These are phyloP conservation scores for Andrena bucephala DNA, from an alignment of 2,888 invertebrate genomes.

Conservation along the genomic window DNA sequence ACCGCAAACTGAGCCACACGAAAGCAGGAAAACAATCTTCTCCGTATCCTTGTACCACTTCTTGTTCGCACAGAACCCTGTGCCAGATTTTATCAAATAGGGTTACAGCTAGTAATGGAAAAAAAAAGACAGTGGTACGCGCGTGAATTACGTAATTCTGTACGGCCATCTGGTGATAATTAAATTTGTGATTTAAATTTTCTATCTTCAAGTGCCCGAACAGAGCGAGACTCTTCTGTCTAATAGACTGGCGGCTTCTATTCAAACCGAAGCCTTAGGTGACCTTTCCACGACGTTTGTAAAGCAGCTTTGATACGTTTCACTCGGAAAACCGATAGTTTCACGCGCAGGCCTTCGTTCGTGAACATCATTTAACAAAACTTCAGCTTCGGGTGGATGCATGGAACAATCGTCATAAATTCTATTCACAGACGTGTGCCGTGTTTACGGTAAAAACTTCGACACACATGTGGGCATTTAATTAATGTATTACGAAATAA, in stretches of 20 bases:
- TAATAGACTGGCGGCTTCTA: conserved; percentile 9
- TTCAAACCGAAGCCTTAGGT: conserved; percentile 66
- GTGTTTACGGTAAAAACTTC: background rate
- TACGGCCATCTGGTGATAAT: background rate
- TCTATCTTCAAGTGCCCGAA: background rate
- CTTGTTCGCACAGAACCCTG: conserved; percentile 36
- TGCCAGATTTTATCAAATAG: conserved; percentile 47
- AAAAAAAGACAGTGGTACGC: background rate
- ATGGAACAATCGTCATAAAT: conserved; percentile 22
- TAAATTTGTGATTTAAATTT: background rate
- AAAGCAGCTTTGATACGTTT: conserved; percentile 61
- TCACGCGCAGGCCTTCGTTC: conserved; percentile 44
- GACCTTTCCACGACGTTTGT: conserved; percentile 62
- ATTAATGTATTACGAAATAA: background rate
- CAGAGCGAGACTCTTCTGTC: background rate
- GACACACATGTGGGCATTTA: background rate
- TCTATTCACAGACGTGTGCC: conserved; percentile 1
- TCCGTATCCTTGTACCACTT: conserved; percentile 54
- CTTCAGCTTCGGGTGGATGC: conserved; percentile 33
- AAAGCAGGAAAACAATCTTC: conserved; percentile 20
- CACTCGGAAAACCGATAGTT: conserved; percentile 63
- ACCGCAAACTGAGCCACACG: background rate
- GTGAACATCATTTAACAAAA: conserved; percentile 49
- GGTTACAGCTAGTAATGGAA: conserved; percentile 11
- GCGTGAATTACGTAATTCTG: conserved; percentile 11